Conservation (phyloP, 2,888 invertebrate genomes). For the Netelia fuscicornis region DNA sequence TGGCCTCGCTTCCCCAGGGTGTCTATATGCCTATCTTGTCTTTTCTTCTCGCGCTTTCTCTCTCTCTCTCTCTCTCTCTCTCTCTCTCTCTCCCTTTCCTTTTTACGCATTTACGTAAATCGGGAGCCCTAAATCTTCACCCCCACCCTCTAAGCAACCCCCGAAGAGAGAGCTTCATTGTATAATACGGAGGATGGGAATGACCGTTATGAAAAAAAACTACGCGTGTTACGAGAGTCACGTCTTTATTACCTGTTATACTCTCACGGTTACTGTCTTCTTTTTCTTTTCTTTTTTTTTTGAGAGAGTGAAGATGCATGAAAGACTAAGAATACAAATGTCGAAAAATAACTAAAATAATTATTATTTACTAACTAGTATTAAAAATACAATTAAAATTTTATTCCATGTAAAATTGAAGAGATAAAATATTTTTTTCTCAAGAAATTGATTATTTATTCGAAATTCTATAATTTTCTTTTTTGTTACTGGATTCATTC, state of each 20-base stretch:
- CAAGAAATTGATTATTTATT: not conserved
- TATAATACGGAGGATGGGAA: constrained; percentile 46
- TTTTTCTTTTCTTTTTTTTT: constrained; percentile 8
- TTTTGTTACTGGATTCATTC: not conserved
- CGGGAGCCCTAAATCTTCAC: constrained; percentile 80
- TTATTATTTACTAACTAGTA: too few species aligned
- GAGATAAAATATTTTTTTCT: not conserved
- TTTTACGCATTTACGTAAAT: constrained; percentile 78
- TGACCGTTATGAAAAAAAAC: constrained; percentile 67
- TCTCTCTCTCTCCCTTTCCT: constrained; percentile 36
- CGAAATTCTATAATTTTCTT: not conserved
- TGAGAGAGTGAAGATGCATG: constrained; percentile 26
- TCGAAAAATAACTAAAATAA: not conserved
- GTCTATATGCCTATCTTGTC: constrained; percentile 4
- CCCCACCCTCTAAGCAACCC: constrained; percentile 71
- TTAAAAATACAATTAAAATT: too few species aligned
- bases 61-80: not conserved
- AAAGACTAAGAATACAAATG: constrained; percentile 26
- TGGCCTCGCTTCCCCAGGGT: constrained; percentile 4
- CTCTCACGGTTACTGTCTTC: constrained; percentile 21
- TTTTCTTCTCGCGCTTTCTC: not conserved
- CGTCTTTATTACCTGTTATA: constrained; percentile 65
- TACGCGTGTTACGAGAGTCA: constrained; percentile 47
- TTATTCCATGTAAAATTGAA: not conserved
- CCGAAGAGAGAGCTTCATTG: constrained; percentile 67